phyloP scores from a whole-genome alignment of 2,113 vertebrate species.

The Clarias batrachus region DNA sequence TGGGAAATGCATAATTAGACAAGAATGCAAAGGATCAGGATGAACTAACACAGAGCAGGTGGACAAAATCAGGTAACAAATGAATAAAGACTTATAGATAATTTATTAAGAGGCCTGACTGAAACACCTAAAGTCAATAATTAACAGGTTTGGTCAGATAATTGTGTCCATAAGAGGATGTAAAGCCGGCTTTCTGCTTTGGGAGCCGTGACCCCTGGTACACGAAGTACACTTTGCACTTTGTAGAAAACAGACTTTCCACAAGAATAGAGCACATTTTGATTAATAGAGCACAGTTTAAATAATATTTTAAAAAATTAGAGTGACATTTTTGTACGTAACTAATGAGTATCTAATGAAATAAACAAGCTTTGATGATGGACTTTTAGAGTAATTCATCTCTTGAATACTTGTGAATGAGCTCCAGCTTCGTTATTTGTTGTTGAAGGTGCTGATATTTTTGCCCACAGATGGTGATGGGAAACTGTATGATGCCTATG shows the following conservation, averaged over 20 bases:
- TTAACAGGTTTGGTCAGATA: too few relatives aligned
- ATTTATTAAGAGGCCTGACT: too few relatives aligned
- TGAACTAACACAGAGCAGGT: neutral
- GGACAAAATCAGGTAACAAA: neutral
- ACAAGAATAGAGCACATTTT: neutral
- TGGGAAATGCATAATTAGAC: neutral
- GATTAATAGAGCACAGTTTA: neutral
- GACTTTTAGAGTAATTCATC: neutral
- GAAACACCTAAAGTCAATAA: too few relatives aligned
- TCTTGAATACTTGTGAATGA: neutral
- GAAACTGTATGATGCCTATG: slow-evolving; percentile 88
- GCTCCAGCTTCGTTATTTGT: neutral
- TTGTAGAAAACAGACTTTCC: neutral
- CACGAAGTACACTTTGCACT: neutral
- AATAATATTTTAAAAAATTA: neutral
- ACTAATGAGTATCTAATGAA: neutral
- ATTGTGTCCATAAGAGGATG: neutral
- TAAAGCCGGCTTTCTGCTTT: neutral
- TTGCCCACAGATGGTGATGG: slow-evolving; percentile 78
- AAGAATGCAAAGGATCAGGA: neutral
- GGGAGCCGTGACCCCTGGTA: neutral
- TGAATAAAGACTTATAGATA: too few relatives aligned
- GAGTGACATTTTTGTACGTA: neutral
- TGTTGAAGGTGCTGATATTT: neutral
- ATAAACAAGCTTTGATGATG: neutral